Percentiles rank a stretch among this genome's conserved stretches.
These are phyloP conservation scores for Alectoris magna DNA, from an alignment of 2,797 vertebrate species.

Conservation along the genomic window DNA sequence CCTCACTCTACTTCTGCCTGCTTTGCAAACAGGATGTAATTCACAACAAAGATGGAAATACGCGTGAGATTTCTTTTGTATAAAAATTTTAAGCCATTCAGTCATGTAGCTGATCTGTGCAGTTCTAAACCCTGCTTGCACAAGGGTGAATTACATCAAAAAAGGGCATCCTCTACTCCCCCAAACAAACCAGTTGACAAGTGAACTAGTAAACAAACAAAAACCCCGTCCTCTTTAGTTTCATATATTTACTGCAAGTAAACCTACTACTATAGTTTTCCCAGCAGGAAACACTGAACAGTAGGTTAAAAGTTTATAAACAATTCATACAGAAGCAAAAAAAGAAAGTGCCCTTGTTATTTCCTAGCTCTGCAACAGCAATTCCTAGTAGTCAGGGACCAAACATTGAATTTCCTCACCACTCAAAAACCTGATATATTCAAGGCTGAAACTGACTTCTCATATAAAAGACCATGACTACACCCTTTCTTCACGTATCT, in stretches of 20 bases:
- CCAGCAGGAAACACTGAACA: neutral
- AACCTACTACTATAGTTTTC: neutral
- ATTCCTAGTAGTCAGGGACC: neutral
- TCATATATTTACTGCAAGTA: neutral
- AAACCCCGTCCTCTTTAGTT: neutral
- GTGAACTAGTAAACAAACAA: neutral
- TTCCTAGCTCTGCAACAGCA: neutral
- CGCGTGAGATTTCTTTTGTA: neutral
- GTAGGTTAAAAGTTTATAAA: neutral
- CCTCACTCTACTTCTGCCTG: neutral
- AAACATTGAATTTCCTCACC: neutral
- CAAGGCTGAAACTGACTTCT: neutral
- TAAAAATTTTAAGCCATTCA: neutral
- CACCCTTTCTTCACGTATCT: neutral
- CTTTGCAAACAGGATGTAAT: neutral
- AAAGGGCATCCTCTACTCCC: neutral
- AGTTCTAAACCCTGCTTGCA: neutral
- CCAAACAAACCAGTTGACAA: neutral
- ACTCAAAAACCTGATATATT: neutral
- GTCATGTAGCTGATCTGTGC: neutral
- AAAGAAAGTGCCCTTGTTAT: neutral
- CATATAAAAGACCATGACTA: neutral
- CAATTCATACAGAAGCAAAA: neutral
- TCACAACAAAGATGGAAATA: neutral
- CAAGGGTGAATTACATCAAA: neutral